A percentile compares a stretch with the other conserved stretches of the same genome.
These are phyloP conservation scores for Aegithalos caudatus DNA, from an alignment of 2,113 vertebrate genomes.

Conservation along the genomic window DNA sequence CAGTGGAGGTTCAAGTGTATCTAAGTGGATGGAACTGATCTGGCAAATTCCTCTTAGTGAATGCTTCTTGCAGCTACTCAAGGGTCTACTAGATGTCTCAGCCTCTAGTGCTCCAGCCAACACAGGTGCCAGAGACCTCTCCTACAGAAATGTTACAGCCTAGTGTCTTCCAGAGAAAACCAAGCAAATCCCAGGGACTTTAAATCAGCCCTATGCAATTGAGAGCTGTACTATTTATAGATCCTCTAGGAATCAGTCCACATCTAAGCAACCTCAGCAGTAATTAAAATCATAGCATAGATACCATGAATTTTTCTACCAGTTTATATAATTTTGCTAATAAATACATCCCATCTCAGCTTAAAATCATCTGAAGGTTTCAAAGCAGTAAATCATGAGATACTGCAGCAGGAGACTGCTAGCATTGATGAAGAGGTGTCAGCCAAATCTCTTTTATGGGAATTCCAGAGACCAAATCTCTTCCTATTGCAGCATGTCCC, in stretches of 20 bases:
- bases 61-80: not conserved
- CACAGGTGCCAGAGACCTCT: not conserved
- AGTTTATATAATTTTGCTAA: not conserved
- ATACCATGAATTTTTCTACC: not conserved
- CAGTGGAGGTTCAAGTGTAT: not conserved
- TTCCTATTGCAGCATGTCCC: not conserved
- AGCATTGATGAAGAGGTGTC: not conserved
- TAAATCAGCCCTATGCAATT: not conserved
- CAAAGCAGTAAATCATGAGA: not conserved
- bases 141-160: not conserved
- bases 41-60: not conserved
- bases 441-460: not conserved
- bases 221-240: not conserved
- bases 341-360: not conserved
- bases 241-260: not conserved
- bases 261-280: not conserved
- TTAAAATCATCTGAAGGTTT: not conserved
- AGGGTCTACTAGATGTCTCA: not conserved
- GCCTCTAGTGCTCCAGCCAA: not conserved
- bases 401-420: not conserved
- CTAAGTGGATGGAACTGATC: not conserved
- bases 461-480: conserved; percentile 18
- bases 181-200: not conserved
- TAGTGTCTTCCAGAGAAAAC: not conserved
- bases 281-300: not conserved